Base-by-base conservation (phyloP, 53 echinoderm and acorn worm genomes). In the Henricia sp. region DNA sequence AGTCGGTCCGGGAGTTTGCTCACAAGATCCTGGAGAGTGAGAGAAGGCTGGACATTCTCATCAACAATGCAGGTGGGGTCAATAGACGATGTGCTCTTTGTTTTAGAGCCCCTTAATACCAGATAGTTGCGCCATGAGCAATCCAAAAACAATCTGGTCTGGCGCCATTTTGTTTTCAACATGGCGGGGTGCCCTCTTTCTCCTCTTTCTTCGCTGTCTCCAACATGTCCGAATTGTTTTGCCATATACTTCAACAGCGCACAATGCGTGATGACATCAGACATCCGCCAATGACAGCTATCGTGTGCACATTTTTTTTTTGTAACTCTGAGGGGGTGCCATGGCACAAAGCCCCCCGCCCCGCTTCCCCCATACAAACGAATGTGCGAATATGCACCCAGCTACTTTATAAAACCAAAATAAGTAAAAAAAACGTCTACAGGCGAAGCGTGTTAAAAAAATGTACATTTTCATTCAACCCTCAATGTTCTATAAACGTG, bases 11-110 rank as follows among this genome's bases (percentile, higher is more conserved):
- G 43, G 60, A 66, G 14, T 95, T 95, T 37, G 86, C 91, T 0
- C 78, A 86, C 2, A 58, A 77, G 39, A 70, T 95, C 38, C 29
- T 88, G 4, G 73, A 74, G 50, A 84, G 71, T 52, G 95, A 93
- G 41, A 38, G 71, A 0, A 54, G 89, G 70, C 80, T 95, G 4
- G 95, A 95, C 26, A 90, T 95, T 36, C 89, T 95, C 37, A 87
- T 95, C n/a, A 95, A 95, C 71, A 95, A 95, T 68, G 95, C 93
- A 72, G 84, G 93, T 89, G 39, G 6, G 6, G 48, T 46, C 14
- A 10, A 10, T 8, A 46, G 14, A 46, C 8, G 6, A 10, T 10
- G 14, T 46, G 6, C 14, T n/a, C n/a, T n/a, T n/a, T n/a, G n/a
- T n/a, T n/a, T n/a, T n/a, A n/a, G n/a, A 46, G 8, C 53, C n/a